Conservation (phyloP, 2,797 vertebrate species). For the Neosilurus hyrtlii region DNA sequence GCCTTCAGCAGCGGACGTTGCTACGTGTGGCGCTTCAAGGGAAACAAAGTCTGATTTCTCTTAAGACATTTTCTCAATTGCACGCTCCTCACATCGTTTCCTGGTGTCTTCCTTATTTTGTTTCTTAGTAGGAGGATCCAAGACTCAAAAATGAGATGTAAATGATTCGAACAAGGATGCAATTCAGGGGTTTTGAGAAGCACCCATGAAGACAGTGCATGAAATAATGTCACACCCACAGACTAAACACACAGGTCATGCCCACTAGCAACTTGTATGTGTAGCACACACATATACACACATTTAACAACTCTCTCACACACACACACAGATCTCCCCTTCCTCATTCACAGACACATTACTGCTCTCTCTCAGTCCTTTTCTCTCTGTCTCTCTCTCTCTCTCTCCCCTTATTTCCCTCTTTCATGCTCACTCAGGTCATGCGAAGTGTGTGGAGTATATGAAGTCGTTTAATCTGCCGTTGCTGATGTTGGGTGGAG, state of each 20-base stretch:
- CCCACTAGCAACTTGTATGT: background rate
- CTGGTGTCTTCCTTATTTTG: no score
- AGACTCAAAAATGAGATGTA: no score
- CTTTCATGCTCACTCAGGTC: conserved; percentile 70
- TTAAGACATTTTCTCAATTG: no score
- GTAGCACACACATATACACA: background rate
- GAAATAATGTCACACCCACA: background rate
- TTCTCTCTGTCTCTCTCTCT: no score
- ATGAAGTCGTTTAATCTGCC: conserved; percentile 96
- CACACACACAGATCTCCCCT: background rate
- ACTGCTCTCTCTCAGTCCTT: background rate
- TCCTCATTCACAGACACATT: background rate
- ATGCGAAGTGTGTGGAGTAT: conserved; percentile 96
- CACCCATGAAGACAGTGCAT: background rate
- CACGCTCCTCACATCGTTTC: no score
- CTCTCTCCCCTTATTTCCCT: background rate
- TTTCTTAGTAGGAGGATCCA: no score
- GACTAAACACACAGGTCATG: no score
- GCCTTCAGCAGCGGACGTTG: no score
- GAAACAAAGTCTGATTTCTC: no score
- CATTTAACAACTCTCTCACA: background rate
- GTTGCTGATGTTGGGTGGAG: conserved; percentile 94
- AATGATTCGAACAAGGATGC: no score
- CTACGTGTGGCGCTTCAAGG: no score
- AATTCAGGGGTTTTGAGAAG: no score